A percentile compares a stretch with the other conserved stretches of the same genome.
Evolutionary conservation across 2,797 vertebrate species (phyloP).

Genomic region (Botia almorhae): DNA sequence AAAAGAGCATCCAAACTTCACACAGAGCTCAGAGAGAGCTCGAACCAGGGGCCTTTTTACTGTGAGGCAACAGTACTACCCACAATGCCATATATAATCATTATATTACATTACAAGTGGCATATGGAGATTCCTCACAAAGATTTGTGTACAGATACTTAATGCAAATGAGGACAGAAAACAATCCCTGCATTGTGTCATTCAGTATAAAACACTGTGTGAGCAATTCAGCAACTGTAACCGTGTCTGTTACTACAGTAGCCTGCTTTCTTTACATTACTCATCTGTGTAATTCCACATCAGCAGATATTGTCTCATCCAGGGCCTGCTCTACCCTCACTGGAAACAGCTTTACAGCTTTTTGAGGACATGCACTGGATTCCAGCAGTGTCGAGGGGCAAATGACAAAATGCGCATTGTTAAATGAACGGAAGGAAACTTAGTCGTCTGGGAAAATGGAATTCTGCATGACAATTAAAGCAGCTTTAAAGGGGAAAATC

Average conservation of each 20-base stretch:
- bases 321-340: not conserved
- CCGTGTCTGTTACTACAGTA: too few relatives aligned
- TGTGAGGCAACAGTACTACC: too few relatives aligned
- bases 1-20: too few relatives aligned
- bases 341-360: not conserved
- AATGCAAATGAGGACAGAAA: not conserved
- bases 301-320: constrained; percentile 22
- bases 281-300: constrained; percentile 19
- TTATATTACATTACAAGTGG: not conserved
- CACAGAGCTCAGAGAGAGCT: too few relatives aligned
- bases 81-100: too few relatives aligned
- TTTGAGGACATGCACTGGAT: constrained; percentile 23
- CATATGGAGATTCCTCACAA: not conserved
- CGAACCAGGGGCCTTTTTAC: too few relatives aligned
- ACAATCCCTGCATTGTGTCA: constrained; percentile 19
- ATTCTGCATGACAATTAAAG: constrained; percentile 45
- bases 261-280: not conserved
- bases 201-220: not conserved
- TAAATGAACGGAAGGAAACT: constrained; percentile 21
- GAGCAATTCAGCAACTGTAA: not conserved
- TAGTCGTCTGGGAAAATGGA: constrained; percentile 27
- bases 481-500: constrained; percentile 35
- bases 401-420: constrained; percentile 35
- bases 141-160: not conserved
- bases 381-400: constrained; percentile 19